phyloP scores from a whole-genome alignment of 2,113 vertebrate genomes.

The Hippocampus mohnikei region DNA sequence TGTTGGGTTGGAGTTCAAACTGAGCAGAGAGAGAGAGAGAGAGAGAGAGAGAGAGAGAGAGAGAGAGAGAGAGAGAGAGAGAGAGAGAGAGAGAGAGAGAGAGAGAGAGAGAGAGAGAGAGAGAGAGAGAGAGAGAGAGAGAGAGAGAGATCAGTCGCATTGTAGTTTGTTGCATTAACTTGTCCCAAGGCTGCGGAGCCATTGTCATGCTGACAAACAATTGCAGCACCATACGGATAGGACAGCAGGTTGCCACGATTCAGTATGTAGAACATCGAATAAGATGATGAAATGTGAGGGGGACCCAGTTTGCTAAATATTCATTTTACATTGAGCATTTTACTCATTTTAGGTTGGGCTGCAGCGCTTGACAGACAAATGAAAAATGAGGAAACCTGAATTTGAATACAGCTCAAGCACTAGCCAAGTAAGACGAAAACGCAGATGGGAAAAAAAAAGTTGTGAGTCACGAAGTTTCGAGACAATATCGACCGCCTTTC shows the following conservation, averaged over 20 bases:
- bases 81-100: slow-evolving; percentile 6
- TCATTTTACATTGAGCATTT: not conserved
- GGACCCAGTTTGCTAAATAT: slow-evolving; percentile 20
- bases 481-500: not conserved
- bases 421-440: not conserved
- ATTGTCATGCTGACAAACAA: slow-evolving; percentile 30
- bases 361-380: not conserved
- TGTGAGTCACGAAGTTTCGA: not conserved
- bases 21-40: no score
- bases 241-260: not conserved
- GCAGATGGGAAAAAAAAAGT: not conserved
- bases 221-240: slow-evolving; percentile 22
- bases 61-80: no score
- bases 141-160: no score
- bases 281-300: slow-evolving; percentile 21
- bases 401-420: not conserved
- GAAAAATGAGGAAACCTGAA: not conserved
- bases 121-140: no score
- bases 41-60: no score
- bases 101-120: no score
- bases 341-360: not conserved
- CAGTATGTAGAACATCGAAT: not conserved
- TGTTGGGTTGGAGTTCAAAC: slow-evolving; percentile 30
- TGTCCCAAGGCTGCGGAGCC: no score
- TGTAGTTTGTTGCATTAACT: no score